Evolutionary conservation across 1,140 invertebrate genomes (phyloP).

Genomic region (Zaprionus inermis): DNA sequence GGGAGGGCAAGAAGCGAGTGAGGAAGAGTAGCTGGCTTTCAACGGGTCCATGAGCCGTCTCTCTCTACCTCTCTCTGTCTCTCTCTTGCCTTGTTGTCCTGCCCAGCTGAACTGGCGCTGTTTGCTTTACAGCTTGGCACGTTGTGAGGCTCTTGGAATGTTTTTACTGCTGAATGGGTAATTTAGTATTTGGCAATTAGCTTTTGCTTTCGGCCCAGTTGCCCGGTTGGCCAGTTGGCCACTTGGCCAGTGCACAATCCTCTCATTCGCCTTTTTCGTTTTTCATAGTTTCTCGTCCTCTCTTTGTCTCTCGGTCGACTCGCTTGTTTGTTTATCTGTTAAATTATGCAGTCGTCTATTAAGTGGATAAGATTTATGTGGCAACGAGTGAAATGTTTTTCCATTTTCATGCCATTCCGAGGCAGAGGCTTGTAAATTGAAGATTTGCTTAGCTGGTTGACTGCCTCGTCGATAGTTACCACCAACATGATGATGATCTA

Average conservation of each 20-base stretch:
- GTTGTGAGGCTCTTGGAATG: constrained; percentile 59
- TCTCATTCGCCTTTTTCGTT: constrained; percentile 11
- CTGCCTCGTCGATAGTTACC: not conserved
- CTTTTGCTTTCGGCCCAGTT: constrained; percentile 70
- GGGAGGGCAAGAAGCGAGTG: not conserved
- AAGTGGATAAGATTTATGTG: constrained; percentile 77
- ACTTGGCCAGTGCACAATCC: constrained; percentile 21
- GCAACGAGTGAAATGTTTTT: constrained; percentile 27
- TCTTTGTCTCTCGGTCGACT: constrained; percentile 34
- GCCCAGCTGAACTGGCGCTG: constrained; percentile 21
- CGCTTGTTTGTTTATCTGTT: constrained; percentile 79
- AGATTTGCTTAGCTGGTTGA: constrained; percentile 16
- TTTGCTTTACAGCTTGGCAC: constrained; percentile 57
- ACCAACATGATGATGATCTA: constrained; percentile 1
- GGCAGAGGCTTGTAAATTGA: constrained; percentile 10
- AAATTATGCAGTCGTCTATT: constrained; percentile 82
- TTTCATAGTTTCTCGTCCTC: constrained; percentile 1
- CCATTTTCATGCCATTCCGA: constrained; percentile 34
- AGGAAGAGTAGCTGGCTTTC: constrained; percentile 42
- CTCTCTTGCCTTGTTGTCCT: constrained; percentile 15
- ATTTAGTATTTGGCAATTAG: constrained; percentile 82
- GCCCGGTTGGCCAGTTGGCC: constrained; percentile 31
- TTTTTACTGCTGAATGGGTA: constrained; percentile 82
- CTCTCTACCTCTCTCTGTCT: constrained; percentile 2
- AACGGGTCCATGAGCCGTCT: constrained; percentile 21